Base-by-base conservation (phyloP, 2,113 vertebrate species). In the Rattus rattus region DNA sequence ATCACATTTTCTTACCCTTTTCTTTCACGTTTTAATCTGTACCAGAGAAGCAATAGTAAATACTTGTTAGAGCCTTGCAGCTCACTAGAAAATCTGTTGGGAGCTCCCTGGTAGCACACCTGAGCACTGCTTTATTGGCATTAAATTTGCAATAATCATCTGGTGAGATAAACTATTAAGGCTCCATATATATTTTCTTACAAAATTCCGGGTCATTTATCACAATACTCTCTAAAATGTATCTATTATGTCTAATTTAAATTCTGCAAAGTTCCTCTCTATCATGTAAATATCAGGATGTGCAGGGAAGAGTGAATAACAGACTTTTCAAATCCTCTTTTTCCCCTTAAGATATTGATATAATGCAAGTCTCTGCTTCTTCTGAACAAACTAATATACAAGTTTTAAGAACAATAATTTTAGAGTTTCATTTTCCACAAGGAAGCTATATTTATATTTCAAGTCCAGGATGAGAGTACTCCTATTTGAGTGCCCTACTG, bases 131-230 rank as follows among this genome's bases (percentile, higher is more conserved):
- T 95, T 90, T 39, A 17, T 88, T 75, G 26, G 22, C 17, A 91
- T 86, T 63, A 97, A 95, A 90, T 95, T 91, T 72, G 59, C 39
- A 94, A 88, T 96, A 90, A 54, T 76, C 84, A 93, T 69, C 93
- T 72, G 85, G 10, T 33, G 77, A 70, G 61, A 7, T 67, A 91
- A 92, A 95, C 33, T 73, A 86, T 86, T 91, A 88, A 49, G 49
- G 13, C 36, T 94, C 87, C 47, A 30, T 28, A 30, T 81, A 77
- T 89, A 91, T 81, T 90, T 49, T 67, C 30, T 73, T 75, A 43
- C 14, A 75, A 43, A 92, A 93, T 63, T 73, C 54, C 47, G 10
- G 9, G 59, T 39, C 88, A 26, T 52, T 91, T 28, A 30, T 33
- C 94, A 52, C 91, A 83, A 95, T 77, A 52, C 67, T 61, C 63